Percentiles rank a stretch among this genome's conserved stretches.
Evolutionary conservation across 2,113 vertebrate species (phyloP).

Genomic region (Malurus melanocephalus): DNA sequence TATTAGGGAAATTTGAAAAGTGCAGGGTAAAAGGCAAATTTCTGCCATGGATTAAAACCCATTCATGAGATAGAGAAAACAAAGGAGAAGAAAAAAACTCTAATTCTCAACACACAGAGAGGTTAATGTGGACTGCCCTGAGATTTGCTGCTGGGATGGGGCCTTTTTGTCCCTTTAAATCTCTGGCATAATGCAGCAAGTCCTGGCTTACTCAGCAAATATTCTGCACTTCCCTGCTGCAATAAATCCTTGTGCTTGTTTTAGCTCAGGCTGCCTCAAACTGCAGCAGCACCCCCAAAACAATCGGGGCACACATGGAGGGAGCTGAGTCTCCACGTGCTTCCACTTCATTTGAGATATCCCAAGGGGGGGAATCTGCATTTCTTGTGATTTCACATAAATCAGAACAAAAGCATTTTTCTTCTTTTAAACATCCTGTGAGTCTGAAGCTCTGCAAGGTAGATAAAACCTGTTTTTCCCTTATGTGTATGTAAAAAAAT

Average conservation of each 20-base stretch:
- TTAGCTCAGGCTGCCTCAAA: background rate
- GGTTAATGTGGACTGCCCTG: background rate
- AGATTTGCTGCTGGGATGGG: background rate
- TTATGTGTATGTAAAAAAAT: background rate
- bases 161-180: background rate
- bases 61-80: background rate
- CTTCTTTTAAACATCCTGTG: background rate
- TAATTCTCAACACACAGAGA: background rate
- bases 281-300: background rate
- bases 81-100: background rate
- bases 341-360: background rate
- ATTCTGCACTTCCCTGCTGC: background rate
- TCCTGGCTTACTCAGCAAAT: background rate
- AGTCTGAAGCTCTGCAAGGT: background rate
- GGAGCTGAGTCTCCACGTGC: background rate
- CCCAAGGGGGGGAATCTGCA: background rate
- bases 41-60: slow-evolving; percentile 3
- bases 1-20: background rate
- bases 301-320: background rate
- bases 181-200: background rate
- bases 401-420: background rate
- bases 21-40: slow-evolving; percentile 3
- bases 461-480: background rate
- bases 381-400: background rate
- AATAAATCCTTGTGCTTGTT: background rate